These are phyloP conservation scores for Lycopodina hypogea DNA, from an alignment of 37 sponge, comb jelly and placozoan genomes.

Conservation along the genomic window DNA sequence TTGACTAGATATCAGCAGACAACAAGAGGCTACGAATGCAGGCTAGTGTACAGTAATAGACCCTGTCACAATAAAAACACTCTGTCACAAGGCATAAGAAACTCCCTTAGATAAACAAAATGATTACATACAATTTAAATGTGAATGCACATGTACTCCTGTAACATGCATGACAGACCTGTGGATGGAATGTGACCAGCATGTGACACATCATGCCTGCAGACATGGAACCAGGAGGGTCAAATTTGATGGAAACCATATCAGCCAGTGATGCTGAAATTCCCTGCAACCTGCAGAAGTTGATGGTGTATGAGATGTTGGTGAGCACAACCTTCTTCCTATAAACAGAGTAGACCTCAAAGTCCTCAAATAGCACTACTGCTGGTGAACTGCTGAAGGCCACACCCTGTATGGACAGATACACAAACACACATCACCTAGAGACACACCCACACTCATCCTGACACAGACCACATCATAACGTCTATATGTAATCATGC, in stretches of 20 bases:
- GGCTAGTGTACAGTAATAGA: no score
- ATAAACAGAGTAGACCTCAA: conserved; percentile 68
- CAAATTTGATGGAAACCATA: conserved; percentile 71
- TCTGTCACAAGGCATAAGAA: no score
- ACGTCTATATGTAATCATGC: background rate
- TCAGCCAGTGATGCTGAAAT: conserved; percentile 67
- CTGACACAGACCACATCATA: background rate
- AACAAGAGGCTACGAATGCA: no score
- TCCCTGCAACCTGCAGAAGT: conserved; percentile 76
- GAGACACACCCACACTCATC: background rate
- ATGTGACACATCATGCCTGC: conserved; percentile 90
- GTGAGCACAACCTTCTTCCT: conserved; percentile 69
- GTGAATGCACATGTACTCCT: background rate
- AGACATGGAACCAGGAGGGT: conserved; percentile 90
- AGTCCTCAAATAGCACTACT: conserved; percentile 81
- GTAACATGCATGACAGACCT: conserved; percentile 29
- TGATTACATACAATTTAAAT: no score
- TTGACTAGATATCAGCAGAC: no score
- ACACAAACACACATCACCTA: background rate
- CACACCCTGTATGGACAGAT: conserved; percentile 46
- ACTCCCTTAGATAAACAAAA: no score
- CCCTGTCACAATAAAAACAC: no score
- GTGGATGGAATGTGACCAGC: conserved; percentile 81
- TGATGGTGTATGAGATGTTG: conserved; percentile 94
- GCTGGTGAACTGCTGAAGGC: conserved; percentile 84